Base-by-base conservation (phyloP, 2,888 invertebrate species). In the Mimumesa dahlbomi region DNA sequence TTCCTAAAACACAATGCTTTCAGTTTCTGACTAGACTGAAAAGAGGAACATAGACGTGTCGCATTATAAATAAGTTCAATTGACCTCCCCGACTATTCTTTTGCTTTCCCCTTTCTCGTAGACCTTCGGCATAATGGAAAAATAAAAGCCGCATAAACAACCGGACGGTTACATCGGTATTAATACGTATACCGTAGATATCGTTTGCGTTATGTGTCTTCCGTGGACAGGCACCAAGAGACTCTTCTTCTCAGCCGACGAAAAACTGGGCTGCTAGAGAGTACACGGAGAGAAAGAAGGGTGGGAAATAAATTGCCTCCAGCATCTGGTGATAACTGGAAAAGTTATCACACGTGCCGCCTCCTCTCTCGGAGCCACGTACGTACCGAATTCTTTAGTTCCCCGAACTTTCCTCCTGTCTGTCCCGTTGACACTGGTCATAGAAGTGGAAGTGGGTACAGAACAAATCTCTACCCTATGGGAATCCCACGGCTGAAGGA, bases 311-410 rank as follows among this genome's bases (percentile, higher is more conserved):
- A 79, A 80, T 80, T 73, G 79, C 69, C 50, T 38, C 71, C 57
- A 72, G 75, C 79, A 80, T 80, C 79, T 80, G 79, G 79, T 79
- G 79, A 77, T 80, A 80, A 80, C 79, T 79, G 79, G 63, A 65
- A 79, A 80, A 80, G 57, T 66, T 80, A 79, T 80, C 79, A 67
- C 79, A 73, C 77, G 75, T 79, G 75, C 68, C 50, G 69, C 42
- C 57, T 59, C 45, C 59, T 50, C 67, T 38, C 29, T 13, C 13
- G 25, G 14, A 21, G 56, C 70, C 65, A 57, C 70, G 59, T 70
- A 65, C 53, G 34, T 52, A 31, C 43, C 59, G 72, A 65, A 72
- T 70, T 61, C 59, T 36, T 46, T 65, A 40, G 43, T 58, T 36
- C 54, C 42, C n/a, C 52, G 38, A 65, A 62, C 62, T 74, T 77